A percentile compares a stretch with the other conserved stretches of the same genome.
Evolutionary conservation across 2,113 vertebrate genomes (phyloP).

Genomic region (Pelodiscus sinensis): DNA sequence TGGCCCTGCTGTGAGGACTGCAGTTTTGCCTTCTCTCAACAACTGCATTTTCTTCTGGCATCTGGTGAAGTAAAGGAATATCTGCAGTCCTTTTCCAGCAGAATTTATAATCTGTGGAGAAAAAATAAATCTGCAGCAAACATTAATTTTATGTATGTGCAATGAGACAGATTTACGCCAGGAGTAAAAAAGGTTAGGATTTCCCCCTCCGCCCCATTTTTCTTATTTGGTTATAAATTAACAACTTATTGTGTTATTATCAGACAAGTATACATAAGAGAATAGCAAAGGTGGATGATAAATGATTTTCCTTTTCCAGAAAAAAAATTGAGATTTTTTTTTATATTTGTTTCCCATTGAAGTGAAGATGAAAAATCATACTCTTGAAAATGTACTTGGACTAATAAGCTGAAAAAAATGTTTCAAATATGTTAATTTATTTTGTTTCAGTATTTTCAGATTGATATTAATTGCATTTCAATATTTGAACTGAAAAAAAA

Average conservation of each 20-base stretch:
- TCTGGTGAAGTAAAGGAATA: too few species aligned
- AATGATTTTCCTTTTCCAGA: not conserved
- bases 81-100: too few species aligned
- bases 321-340: not conserved
- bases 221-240: slow-evolving; percentile 1
- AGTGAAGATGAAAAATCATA: not conserved
- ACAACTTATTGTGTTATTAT: slow-evolving; percentile 51
- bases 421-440: not conserved
- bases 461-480: not conserved
- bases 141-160: too few species aligned
- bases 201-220: not conserved
- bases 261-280: slow-evolving; percentile 49
- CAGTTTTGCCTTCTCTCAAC: too few species aligned
- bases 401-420: not conserved
- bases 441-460: not conserved
- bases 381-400: not conserved
- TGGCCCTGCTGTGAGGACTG: too few species aligned
- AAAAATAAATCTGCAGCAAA: too few species aligned
- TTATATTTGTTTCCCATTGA: not conserved
- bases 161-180: too few species aligned
- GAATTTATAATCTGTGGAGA: too few species aligned
- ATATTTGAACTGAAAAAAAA: not conserved
- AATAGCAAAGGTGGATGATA: not conserved
- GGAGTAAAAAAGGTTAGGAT: not conserved
- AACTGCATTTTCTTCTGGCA: too few species aligned